A percentile compares a stretch with the other conserved stretches of the same genome.
These are phyloP conservation scores for Cenopis cana DNA, from an alignment of 2,888 invertebrate genomes.

Conservation along the genomic window DNA sequence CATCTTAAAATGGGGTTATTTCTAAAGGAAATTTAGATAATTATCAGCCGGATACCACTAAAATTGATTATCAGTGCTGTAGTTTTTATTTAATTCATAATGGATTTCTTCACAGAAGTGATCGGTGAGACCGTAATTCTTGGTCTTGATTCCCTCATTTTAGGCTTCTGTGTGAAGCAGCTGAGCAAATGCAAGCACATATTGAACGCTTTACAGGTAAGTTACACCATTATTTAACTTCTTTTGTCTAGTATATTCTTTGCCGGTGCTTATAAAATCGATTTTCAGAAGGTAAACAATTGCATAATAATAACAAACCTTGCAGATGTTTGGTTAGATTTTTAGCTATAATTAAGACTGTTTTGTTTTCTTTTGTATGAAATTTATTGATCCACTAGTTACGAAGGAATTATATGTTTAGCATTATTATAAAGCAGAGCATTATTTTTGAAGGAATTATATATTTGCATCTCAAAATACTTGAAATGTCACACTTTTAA, in stretches of 20 bases:
- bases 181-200: slow-evolving; percentile 91
- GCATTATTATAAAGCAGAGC: no score
- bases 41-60: background rate
- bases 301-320: slow-evolving; percentile 36
- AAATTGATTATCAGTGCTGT: slow-evolving; percentile 26
- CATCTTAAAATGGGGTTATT: slow-evolving; percentile 32
- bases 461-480: background rate
- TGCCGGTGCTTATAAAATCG: background rate
- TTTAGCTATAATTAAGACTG: background rate
- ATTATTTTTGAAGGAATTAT: no score
- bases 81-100: slow-evolving; percentile 55
- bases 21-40: slow-evolving; percentile 20
- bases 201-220: slow-evolving; percentile 89
- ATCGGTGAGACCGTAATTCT: slow-evolving; percentile 89
- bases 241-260: background rate
- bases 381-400: background rate
- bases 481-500: no score
- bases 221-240: slow-evolving; percentile 28
- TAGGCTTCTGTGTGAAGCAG: slow-evolving; percentile 90
- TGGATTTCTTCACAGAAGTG: slow-evolving; percentile 89
- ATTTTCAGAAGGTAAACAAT: slow-evolving; percentile 19
- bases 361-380: background rate
- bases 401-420: no score
- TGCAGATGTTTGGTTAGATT: background rate
- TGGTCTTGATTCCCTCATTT: slow-evolving; percentile 90